A percentile compares a stretch with the other conserved stretches of the same genome.
phyloP scores from a whole-genome alignment of 2,113 vertebrate genomes.

The Odocoileus hemionus region DNA sequence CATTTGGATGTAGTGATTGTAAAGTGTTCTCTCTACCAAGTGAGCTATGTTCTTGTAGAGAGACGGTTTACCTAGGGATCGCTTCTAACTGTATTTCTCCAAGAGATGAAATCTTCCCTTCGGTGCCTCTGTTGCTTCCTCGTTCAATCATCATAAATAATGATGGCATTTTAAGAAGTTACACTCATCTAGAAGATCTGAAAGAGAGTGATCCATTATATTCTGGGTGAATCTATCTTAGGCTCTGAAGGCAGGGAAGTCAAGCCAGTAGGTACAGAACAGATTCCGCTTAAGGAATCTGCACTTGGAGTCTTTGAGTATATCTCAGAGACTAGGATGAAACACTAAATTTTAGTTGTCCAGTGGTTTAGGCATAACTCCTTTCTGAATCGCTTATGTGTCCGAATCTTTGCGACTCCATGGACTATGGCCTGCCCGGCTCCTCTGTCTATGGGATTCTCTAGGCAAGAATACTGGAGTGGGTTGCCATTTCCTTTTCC shows the following conservation, averaged over 20 bases:
- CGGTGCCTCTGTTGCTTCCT: background rate
- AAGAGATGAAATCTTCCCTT: background rate
- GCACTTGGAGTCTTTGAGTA: background rate
- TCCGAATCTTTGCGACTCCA: rapidly evolving
- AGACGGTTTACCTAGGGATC: background rate
- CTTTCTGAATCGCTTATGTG: background rate
- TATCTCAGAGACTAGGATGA: background rate
- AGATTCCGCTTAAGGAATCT: background rate
- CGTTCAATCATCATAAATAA: background rate
- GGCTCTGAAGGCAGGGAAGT: background rate
- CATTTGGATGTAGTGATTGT: background rate
- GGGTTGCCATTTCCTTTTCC: background rate
- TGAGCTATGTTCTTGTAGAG: background rate
- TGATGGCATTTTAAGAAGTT: background rate
- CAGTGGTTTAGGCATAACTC: background rate
- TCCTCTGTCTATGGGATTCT: background rate
- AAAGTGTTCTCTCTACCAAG: background rate
- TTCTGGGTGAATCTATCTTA: background rate
- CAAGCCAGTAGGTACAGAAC: background rate
- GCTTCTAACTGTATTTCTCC: background rate
- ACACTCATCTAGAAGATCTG: background rate
- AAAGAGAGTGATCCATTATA: background rate
- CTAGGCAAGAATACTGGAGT: background rate
- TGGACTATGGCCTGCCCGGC: rapidly evolving
- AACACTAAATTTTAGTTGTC: background rate